These are phyloP conservation scores for Piaya cayana DNA, from an alignment of 2,113 vertebrate genomes.

Conservation along the genomic window DNA sequence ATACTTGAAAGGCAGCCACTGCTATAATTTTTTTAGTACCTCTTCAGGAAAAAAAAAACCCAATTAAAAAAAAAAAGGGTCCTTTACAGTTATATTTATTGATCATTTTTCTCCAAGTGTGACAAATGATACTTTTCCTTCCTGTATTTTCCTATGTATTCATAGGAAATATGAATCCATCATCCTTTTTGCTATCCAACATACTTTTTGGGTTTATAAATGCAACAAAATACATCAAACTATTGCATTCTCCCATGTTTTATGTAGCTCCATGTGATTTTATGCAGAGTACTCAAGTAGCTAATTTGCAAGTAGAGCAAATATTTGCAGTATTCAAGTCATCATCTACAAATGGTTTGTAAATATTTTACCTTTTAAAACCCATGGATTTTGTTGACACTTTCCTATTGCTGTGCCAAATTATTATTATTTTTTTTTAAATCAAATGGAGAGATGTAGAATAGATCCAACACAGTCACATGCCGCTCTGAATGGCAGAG, in stretches of 20 bases:
- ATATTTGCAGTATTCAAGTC: conserved; percentile 43
- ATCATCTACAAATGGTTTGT: background rate
- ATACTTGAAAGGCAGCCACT: background rate
- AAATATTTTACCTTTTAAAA: conserved; percentile 28
- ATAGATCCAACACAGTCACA: background rate
- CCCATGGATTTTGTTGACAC: background rate
- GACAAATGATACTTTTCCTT: background rate
- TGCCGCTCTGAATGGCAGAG: background rate
- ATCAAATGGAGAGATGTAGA: background rate
- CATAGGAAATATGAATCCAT: too few relatives aligned
- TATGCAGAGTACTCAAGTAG: background rate
- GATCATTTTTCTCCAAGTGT: background rate
- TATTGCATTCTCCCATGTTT: background rate
- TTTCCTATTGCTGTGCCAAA: background rate
- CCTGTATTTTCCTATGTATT: background rate
- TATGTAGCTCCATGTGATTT: background rate
- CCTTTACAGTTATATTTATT: background rate
- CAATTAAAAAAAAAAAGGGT: background rate
- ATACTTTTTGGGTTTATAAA: background rate
- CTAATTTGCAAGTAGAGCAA: background rate
- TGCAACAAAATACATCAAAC: background rate
- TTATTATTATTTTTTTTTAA: background rate
- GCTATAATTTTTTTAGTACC: background rate
- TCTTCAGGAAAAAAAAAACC: background rate
- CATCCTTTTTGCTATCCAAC: background rate